Evolutionary conservation across 1,140 invertebrate genomes (phyloP).

Genomic region (Drosophila takahashii): DNA sequence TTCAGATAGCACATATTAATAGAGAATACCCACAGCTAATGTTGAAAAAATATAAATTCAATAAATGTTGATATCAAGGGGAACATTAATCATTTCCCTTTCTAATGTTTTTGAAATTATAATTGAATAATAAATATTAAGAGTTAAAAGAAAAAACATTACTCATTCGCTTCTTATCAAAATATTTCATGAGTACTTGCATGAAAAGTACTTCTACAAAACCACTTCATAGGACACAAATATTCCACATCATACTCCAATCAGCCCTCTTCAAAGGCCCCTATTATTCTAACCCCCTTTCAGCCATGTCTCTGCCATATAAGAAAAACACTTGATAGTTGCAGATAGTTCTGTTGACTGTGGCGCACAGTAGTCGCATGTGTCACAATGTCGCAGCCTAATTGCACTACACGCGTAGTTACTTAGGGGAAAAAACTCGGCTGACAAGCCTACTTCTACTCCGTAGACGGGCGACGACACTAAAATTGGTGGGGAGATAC

Average conservation of each 20-base stretch:
- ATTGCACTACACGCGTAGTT: conserved; percentile 75
- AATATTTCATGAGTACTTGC: conserved; percentile 6
- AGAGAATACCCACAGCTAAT: not conserved
- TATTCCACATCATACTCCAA: conserved; percentile 12
- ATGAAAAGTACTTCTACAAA: conserved; percentile 9
- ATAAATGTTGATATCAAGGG: not conserved
- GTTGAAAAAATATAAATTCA: not conserved
- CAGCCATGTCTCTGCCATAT: conserved; percentile 7
- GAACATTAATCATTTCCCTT: not conserved
- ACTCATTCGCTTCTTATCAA: conserved; percentile 20
- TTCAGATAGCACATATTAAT: not conserved
- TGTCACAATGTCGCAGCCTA: conserved; percentile 70
- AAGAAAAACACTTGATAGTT: conserved; percentile 12
- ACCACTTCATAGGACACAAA: conserved; percentile 15
- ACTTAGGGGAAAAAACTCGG: conserved; percentile 50
- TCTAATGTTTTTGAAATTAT: not conserved
- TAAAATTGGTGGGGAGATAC: not conserved
- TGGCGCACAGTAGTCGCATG: conserved; percentile 64
- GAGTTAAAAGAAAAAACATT: not conserved
- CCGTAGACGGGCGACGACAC: conserved; percentile 11
- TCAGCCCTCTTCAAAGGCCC: conserved; percentile 10
- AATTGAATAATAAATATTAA: not conserved
- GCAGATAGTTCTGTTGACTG: conserved; percentile 21
- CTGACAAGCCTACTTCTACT: conserved; percentile 48
- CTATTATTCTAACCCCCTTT: conserved; percentile 1